Base-by-base conservation (phyloP, 2,888 invertebrate species). In the Calameuta filiformis region DNA sequence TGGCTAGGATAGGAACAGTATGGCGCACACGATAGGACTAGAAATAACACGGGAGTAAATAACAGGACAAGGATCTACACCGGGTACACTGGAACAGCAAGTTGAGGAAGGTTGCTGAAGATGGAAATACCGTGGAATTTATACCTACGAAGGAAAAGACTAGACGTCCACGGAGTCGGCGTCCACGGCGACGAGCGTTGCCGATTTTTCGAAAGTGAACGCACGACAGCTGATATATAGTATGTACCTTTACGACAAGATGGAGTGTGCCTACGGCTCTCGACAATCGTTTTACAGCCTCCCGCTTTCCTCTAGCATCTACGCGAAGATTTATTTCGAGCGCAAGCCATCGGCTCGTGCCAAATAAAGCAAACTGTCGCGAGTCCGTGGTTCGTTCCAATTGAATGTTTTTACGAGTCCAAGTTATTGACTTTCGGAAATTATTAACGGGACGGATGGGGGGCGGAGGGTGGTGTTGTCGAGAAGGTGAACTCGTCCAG, bases 311-410 rank as follows among this genome's bases (percentile, higher is more conserved):
- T 79, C 33, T 33, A 34, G 35, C 69, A 71, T 37, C 71, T 35
- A 73, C 76, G 37, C 77, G 79, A 77, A 83, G 85, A 87, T 85
- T 85, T 85, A 86, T 86, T 83, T 85, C 83, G 81, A 79, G 81
- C 81, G 83, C 83, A 86, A 73, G 35, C 74, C 78, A 74, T 73
- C 35, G 74, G 79, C 68, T 79, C 81, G 83, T 84, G 87, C 86
- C 85, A 85, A 85, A 88, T 86, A 83, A 86, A 85, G 85, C 87
- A 87, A 89, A 89, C 88, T 88, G 87, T 88, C 87, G 86, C 87
- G 87, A 85, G 86, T 85, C 83, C 82, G 76, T 81, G 80, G 82
- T 82, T 71, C 71, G 71, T 71, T 0, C 71, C 71, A 31, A 15
- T 34, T 71, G 12, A 35, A 31, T 30, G 12, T 71, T 12, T 30